Percentiles rank a stretch among this genome's conserved stretches.
Evolutionary conservation across 1,140 invertebrate genomes (phyloP).

Genomic region (Pseudoatta argentina): DNA sequence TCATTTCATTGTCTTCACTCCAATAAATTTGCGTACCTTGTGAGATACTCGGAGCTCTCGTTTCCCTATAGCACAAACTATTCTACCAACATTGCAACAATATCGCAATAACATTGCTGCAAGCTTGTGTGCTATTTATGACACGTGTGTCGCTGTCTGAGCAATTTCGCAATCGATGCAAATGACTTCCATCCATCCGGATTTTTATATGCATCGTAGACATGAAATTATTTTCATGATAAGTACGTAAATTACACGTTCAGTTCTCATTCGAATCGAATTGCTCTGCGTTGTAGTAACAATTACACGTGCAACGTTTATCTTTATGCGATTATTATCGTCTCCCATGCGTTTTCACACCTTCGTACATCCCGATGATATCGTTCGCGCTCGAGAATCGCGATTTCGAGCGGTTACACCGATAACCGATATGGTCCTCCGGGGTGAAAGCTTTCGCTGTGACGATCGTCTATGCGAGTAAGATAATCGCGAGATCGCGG

Average conservation of each 20-base stretch:
- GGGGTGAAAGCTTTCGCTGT: neutral
- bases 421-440: constrained; percentile 3
- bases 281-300: neutral
- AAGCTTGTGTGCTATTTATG: no score
- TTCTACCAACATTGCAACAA: no score
- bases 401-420: constrained; percentile 15
- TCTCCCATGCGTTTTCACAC: neutral
- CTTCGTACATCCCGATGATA: neutral
- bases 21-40: constrained; percentile 17
- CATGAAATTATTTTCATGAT: neutral
- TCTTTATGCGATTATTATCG: neutral
- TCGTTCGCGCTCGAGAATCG: constrained; percentile 7
- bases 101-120: no score
- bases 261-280: neutral
- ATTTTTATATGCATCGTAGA: neutral
- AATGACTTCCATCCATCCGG: neutral
- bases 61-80: no score
- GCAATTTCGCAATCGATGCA: neutral
- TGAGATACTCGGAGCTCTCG: neutral
- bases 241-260: neutral
- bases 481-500: constrained; percentile 38
- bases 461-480: constrained; percentile 29
- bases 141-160: neutral
- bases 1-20: neutral
- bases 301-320: neutral